Conservation (phyloP, 1,140 invertebrate species). For the Oryzaephilus surinamensis region DNA sequence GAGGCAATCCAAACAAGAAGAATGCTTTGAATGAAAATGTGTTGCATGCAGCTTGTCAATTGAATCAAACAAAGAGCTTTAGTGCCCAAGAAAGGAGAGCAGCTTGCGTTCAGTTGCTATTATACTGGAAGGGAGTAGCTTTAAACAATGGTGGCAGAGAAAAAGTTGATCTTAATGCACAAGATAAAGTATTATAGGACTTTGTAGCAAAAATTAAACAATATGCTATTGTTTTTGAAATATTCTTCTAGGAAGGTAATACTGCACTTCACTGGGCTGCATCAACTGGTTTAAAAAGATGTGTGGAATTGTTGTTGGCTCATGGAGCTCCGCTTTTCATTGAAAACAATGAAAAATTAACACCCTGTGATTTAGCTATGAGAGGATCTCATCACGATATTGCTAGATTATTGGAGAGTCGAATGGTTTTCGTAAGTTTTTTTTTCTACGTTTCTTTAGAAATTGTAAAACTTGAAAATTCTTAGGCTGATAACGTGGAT, state of each 20-base stretch:
- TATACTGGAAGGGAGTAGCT: slow-evolving; percentile 50
- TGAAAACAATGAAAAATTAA: slow-evolving; percentile 52
- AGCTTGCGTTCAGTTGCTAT: slow-evolving; percentile 49
- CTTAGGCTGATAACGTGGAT: slow-evolving; percentile 36
- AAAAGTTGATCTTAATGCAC: slow-evolving; percentile 46
- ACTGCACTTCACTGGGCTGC: slow-evolving; percentile 59
- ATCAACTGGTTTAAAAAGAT: slow-evolving; percentile 49
- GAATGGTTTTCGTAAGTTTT: slow-evolving; percentile 58
- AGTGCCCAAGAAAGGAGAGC: slow-evolving; percentile 48
- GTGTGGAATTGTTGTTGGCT: slow-evolving; percentile 52
- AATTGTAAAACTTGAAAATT: slow-evolving; percentile 1
- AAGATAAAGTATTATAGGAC: slow-evolving; percentile 45
- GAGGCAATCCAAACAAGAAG: slow-evolving; percentile 60
- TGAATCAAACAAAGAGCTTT: slow-evolving; percentile 40
- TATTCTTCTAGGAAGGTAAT: slow-evolving; percentile 48
- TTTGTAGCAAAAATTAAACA: slow-evolving; percentile 1
- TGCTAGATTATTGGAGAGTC: slow-evolving; percentile 54
- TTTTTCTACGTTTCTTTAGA: slow-evolving; percentile 4
- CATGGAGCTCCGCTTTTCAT: slow-evolving; percentile 50
- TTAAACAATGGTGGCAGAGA: slow-evolving; percentile 46
- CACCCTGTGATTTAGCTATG: slow-evolving; percentile 56
- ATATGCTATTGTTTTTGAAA: neutral
- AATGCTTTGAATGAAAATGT: slow-evolving; percentile 54
- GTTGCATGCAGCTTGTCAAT: slow-evolving; percentile 51
- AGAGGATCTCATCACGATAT: slow-evolving; percentile 47